A percentile compares a stretch with the other conserved stretches of the same genome.
These are phyloP conservation scores for Forbesichthys agassizii DNA, from an alignment of 2,113 vertebrate species.

Conservation along the genomic window DNA sequence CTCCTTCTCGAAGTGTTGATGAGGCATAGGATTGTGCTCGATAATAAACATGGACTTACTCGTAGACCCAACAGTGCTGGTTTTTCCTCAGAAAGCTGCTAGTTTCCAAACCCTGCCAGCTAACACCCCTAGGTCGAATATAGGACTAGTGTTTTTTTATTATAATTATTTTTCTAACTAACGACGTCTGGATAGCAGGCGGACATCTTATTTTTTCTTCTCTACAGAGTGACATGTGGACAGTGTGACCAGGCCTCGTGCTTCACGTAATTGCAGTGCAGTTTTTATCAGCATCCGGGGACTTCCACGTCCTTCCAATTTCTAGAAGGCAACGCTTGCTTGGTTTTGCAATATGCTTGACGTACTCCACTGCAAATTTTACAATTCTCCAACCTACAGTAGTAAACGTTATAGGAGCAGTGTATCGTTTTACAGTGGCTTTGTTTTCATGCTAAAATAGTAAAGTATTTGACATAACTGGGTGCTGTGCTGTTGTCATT, in stretches of 20 bases:
- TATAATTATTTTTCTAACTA: not conserved
- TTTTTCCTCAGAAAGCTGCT: conserved; percentile 62
- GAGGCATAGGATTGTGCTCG: conserved; percentile 61
- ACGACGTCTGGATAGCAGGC: conserved; percentile 28
- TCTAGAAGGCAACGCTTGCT: conserved; percentile 41
- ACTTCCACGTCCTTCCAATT: conserved; percentile 58
- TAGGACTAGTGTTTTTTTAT: conserved; percentile 14
- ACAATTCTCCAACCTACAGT: conserved; percentile 27
- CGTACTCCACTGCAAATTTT: conserved; percentile 43
- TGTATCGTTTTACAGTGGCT: not conserved
- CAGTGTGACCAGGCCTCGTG: conserved; percentile 61
- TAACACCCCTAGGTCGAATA: conserved; percentile 46
- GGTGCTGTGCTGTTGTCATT: not conserved
- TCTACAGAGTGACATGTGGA: conserved; percentile 41
- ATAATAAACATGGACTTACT: conserved; percentile 66
- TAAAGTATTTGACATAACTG: no score
- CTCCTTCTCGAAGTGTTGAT: conserved; percentile 59
- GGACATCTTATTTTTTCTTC: conserved; percentile 48
- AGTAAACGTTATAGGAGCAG: conserved; percentile 35
- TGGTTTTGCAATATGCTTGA: conserved; percentile 53
- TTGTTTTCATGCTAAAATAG: no score
- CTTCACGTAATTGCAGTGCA: conserved; percentile 72
- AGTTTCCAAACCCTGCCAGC: conserved; percentile 51
- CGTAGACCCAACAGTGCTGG: conserved; percentile 35
- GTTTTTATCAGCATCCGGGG: conserved; percentile 70